Evolutionary conservation across 2,113 vertebrate species (phyloP).

Genomic region (Cyphomyrus discorhynchus): DNA sequence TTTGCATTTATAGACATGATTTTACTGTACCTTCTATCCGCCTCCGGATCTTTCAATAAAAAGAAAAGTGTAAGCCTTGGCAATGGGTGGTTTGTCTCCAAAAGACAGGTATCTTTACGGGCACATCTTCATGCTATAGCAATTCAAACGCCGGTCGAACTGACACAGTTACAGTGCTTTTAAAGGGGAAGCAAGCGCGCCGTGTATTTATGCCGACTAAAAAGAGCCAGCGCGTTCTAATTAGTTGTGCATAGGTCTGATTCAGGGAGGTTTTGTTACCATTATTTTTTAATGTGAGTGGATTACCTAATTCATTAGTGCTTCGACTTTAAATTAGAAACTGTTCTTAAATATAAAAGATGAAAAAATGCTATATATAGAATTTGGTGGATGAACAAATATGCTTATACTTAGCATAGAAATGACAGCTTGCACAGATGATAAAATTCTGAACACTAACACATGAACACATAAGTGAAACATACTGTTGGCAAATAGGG

Average conservation of each 20-base stretch:
- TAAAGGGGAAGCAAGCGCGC: conserved; percentile 1
- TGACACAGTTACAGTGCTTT: background rate
- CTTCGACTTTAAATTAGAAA: background rate
- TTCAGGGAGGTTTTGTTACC: background rate
- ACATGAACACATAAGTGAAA: background rate
- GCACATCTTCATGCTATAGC: background rate
- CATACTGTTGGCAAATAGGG: background rate
- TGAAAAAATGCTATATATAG: background rate
- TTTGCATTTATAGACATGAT: background rate
- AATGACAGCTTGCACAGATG: background rate
- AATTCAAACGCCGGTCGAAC: conserved; percentile 2
- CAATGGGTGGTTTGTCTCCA: background rate
- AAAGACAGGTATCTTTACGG: background rate
- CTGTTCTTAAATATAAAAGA: background rate
- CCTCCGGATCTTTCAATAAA: background rate
- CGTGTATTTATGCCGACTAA: background rate
- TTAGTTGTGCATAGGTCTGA: background rate
- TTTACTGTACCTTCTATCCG: conserved; percentile 16
- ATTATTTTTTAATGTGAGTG: background rate
- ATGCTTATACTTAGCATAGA: background rate
- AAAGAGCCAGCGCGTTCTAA: background rate
- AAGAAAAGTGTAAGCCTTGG: background rate
- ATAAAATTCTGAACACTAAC: background rate
- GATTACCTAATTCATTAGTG: background rate
- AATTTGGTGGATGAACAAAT: background rate